Evolutionary conservation across 2,888 invertebrate genomes (phyloP).

Genomic region (Pterostichus niger): DNA sequence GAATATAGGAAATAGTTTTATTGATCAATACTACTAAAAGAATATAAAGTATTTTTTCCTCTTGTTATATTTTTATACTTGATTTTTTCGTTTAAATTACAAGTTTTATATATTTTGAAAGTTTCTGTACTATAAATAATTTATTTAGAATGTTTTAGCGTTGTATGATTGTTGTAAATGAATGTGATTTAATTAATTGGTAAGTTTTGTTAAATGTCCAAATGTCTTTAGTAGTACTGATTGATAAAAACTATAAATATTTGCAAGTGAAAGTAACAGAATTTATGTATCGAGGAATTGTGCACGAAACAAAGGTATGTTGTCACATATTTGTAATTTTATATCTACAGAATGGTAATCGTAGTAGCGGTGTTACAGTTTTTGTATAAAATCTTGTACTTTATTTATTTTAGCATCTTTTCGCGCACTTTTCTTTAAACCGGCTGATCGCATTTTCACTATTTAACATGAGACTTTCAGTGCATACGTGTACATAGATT

Average conservation of each 20-base stretch:
- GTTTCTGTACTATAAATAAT: too few species aligned
- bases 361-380: conserved; percentile 6
- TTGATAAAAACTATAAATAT: too few species aligned
- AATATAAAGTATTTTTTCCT: too few species aligned
- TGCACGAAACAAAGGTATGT: conserved; percentile 53
- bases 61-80: too few species aligned
- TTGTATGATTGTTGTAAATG: background rate
- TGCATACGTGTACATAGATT: conserved; percentile 60
- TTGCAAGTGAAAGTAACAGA: background rate
- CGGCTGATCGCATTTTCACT: conserved; percentile 32
- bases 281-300: background rate
- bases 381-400: conserved; percentile 17
- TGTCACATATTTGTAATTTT: conserved; percentile 66
- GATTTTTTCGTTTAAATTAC: background rate
- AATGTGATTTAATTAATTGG: too few species aligned
- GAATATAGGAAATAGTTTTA: too few species aligned
- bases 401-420: conserved; percentile 31
- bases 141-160: background rate
- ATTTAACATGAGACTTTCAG: conserved; percentile 40
- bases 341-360: conserved; percentile 50
- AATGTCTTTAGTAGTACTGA: too few species aligned
- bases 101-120: too few species aligned
- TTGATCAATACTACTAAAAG: too few species aligned
- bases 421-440: conserved; percentile 33
- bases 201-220: too few species aligned